Evolutionary conservation across 1,140 invertebrate genomes (phyloP), one percentile per base, ranked within the genome.

Genomic region (Leptestheria dahalacensis): DNA sequence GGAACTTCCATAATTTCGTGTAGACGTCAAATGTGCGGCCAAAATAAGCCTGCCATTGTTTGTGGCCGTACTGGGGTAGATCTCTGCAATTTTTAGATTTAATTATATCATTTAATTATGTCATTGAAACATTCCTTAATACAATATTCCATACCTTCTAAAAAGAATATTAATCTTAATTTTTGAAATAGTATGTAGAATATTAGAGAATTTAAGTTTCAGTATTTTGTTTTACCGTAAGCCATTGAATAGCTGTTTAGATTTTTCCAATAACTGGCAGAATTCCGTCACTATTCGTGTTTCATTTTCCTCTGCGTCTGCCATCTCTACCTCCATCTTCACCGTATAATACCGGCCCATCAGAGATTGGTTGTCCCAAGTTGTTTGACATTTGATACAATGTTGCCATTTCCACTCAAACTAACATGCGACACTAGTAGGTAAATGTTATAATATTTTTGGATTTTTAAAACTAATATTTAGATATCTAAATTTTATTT

Each of bases 31-130:
- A 97, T 53, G 93, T 96, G 61, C 91, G 79, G 9, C 90, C 91
- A 77, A 97, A 98, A 74, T 97, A 96, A 6, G 87, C 85, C 75
- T 97, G 92, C 94, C 93, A 97, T 73, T 96, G 91, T 72, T 94
- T 94, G 73, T 96, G 91, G 10, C 93, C 93, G 77, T 95, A 97
- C 72, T 95, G 90, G 47, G 92, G 93, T 64, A 97, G 76, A 75
- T 97, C 92, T 71, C 91, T 91, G 51, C 47, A 49, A 52, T 29
- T 33, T 21, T 33, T 21, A 62, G 20, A 26, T 21, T n/a, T 48
- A 62, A 18, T 55, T 12, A n/a, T 52, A 48, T 9, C 52, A 23
- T 60, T 2, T 29, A n/a, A n/a, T n/a, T n/a, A n/a, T n/a, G n/a
- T n/a, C n/a, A n/a, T n/a, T n/a, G n/a, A n/a, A n/a, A n/a, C n/a